A percentile compares a stretch with the other conserved stretches of the same genome.
Conservation (phyloP, 2,888 invertebrate genomes). For the Tenodera sinensis region DNA sequence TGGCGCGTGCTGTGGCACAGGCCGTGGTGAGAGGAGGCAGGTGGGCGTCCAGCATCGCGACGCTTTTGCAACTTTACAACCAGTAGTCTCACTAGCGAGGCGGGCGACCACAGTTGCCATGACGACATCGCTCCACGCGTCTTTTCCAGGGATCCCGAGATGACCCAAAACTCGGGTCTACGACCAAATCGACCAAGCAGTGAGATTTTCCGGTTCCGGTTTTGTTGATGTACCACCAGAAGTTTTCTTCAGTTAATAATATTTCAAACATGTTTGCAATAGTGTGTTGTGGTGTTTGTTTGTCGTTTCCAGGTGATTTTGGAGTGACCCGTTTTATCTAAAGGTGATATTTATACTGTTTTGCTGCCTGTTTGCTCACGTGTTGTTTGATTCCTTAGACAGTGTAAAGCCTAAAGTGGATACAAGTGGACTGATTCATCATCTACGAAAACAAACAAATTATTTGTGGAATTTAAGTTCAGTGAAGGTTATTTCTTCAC, state of each 20-base stretch:
- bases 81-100: background rate
- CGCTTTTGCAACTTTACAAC: background rate
- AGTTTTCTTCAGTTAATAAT: too few species aligned
- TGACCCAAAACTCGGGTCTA: background rate
- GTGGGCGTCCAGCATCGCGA: conserved; percentile 24
- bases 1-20: background rate
- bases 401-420: background rate
- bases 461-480: background rate
- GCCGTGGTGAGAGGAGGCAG: conserved; percentile 3
- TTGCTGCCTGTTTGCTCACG: background rate
- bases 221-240: background rate
- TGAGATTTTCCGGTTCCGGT: background rate
- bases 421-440: background rate
- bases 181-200: background rate
- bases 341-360: background rate
- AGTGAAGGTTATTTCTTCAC: background rate
- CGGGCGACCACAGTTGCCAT: background rate
- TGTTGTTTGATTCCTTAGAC: background rate
- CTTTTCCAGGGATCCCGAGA: background rate
- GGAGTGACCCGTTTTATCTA: background rate
- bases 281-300: background rate
- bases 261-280: too few species aligned
- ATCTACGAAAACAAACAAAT: too few species aligned
- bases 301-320: background rate
- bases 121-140: background rate